A percentile compares a stretch with the other conserved stretches of the same genome.
phyloP scores from a whole-genome alignment of 53 echinoderm and acorn worm genomes.

The Henricia sp. region DNA sequence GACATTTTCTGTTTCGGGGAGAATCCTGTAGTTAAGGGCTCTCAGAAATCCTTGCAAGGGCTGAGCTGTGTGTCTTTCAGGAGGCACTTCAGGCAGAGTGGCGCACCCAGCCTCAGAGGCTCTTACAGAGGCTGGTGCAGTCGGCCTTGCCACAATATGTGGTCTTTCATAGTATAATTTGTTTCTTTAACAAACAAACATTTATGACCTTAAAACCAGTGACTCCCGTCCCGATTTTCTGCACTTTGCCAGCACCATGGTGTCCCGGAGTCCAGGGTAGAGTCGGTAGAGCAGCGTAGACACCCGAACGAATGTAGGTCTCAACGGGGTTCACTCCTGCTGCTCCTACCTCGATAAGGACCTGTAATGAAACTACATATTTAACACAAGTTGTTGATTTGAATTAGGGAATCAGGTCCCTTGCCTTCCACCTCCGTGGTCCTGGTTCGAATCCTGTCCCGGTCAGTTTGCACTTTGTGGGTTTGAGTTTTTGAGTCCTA shows the following conservation, averaged over 20 bases:
- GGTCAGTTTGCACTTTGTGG: not conserved
- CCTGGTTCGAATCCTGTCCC: not conserved
- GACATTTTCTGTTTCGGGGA: too few relatives aligned
- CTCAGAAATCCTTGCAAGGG: too few relatives aligned
- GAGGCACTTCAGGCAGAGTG: too few relatives aligned
- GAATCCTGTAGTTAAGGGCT: too few relatives aligned
- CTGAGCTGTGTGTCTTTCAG: too few relatives aligned
- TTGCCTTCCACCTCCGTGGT: not conserved
- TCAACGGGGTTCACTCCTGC: constrained; percentile 95
- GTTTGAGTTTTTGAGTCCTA: not conserved
- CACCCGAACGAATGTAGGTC: constrained; percentile 85
- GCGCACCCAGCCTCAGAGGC: too few relatives aligned
- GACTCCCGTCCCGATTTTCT: constrained; percentile 80
- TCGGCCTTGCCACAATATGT: too few relatives aligned
- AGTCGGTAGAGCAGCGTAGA: constrained; percentile 60
- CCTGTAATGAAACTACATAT: constrained; percentile 40
- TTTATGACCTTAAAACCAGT: constrained; percentile 76
- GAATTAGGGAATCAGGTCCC: not conserved
- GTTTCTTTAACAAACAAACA: too few relatives aligned
- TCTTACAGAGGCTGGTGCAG: too few relatives aligned
- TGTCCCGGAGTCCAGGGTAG: constrained; percentile 92
- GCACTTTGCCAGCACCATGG: constrained; percentile 86
- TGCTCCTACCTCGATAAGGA: constrained; percentile 81
- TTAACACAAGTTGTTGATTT: not conserved
- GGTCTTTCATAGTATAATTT: too few relatives aligned